These are phyloP conservation scores for Oenanthe melanoleuca DNA, from an alignment of 2,113 vertebrate genomes.

Conservation along the genomic window DNA sequence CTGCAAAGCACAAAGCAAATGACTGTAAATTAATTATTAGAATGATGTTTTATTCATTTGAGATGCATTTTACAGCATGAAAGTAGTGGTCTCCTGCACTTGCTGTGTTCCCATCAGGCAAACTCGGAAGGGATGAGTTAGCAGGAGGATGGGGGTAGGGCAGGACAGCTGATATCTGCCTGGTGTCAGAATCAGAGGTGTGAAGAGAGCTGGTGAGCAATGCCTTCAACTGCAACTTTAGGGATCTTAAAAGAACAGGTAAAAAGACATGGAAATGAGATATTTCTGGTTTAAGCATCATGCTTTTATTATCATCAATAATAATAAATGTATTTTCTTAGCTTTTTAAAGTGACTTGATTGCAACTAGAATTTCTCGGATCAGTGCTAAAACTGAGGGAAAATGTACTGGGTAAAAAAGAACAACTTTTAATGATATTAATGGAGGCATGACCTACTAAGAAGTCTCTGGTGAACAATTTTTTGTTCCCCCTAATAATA, in stretches of 20 bases:
- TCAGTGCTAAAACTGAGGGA: not conserved
- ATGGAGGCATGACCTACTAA: not conserved
- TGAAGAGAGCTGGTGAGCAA: not conserved
- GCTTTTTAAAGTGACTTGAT: not conserved
- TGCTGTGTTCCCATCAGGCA: constrained; percentile 27
- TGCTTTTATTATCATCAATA: not conserved
- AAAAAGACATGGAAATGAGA: not conserved
- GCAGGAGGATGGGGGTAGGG: constrained; percentile 52
- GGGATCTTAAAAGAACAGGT: not conserved
- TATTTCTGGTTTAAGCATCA: not conserved
- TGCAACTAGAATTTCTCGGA: not conserved
- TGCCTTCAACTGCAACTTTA: not conserved
- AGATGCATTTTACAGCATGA: constrained; percentile 2
- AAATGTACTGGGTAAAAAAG: not conserved
- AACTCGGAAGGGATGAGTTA: constrained; percentile 68
- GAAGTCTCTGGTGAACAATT: not conserved
- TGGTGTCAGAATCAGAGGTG: not conserved
- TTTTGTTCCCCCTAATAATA: not conserved
- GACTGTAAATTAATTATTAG: not conserved
- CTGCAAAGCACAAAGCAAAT: not conserved
- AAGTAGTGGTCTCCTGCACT: constrained; percentile 20
- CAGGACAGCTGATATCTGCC: not conserved
- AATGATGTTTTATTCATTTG: constrained; percentile 15
- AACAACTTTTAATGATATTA: not conserved
- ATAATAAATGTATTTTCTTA: not conserved